Base-by-base conservation (phyloP, 2,888 invertebrate genomes). In the Drosophila anceps region DNA sequence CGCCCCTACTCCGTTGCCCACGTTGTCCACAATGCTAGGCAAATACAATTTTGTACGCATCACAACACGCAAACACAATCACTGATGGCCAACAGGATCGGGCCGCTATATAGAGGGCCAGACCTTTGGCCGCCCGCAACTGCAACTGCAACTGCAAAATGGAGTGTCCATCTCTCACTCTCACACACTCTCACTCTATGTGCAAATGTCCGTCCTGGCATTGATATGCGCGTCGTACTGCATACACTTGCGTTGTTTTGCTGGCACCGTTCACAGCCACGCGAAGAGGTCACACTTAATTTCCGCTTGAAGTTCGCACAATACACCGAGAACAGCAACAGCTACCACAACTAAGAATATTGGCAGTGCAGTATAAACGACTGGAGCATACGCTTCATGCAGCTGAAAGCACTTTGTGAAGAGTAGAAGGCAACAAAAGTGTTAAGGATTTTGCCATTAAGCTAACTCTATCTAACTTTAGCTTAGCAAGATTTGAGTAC, bases 51-150 rank as follows among this genome's bases (percentile, higher is more conserved):
- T 84, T 84, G 84, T 87, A 84, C 84, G 84, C 90, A 85, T 87
- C 90, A 82, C 90, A 85, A 90, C 90, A 90, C 88, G 90, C 88
- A 90, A 90, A 85, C 88, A 88, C 85, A 85, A 88, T 88, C 90
- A 88, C 83, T 75, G 66, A 72, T 63, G 70, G 69, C 39, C 54
- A 35, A 18, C 55, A 41, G 55, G 50, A 50, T 35, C 51, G 51
- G 20, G 13, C 20, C 51, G 20, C 53, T 53, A 53, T 53, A 54
- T 39, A n/a, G 37, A 12, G 66, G 66, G 51, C 33, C 55, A 29
- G 20, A 33, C 37, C 44, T 29, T 48, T 27, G 33, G 39, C 29
- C 48, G 39, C 33, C 35, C 57, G 62, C 82, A 82, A 71, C 77
- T 71, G 82, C 53, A 82, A 71, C 77, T 71, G 82, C 53, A 53